These are phyloP conservation scores for Electrophaes corylata DNA, from an alignment of 2,888 invertebrate genomes.

Conservation along the genomic window DNA sequence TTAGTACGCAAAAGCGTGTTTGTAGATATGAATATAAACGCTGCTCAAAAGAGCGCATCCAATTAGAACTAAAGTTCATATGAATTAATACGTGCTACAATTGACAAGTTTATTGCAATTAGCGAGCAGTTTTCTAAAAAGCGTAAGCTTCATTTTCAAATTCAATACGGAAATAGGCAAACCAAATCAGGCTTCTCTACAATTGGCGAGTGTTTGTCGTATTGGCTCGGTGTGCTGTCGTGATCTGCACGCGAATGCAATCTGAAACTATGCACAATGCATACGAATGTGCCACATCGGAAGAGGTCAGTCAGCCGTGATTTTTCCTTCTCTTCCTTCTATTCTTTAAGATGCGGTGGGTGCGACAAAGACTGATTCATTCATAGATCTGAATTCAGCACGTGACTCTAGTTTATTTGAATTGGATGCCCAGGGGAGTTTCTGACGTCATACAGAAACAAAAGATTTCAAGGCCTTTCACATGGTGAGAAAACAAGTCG, in stretches of 20 bases:
- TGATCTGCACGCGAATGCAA: slow-evolving; percentile 67
- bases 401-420: slow-evolving; percentile 40
- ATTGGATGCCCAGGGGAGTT: slow-evolving; percentile 4
- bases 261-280: slow-evolving; percentile 65
- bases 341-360: slow-evolving; percentile 49
- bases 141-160: slow-evolving; percentile 30
- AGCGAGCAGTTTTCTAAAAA: not conserved
- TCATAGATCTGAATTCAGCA: slow-evolving; percentile 40
- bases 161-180: slow-evolving; percentile 53
- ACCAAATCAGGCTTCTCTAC: slow-evolving; percentile 64
- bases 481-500: not conserved
- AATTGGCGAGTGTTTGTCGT: slow-evolving; percentile 74
- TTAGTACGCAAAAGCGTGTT: not conserved
- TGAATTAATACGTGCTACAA: not conserved
- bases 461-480: not conserved
- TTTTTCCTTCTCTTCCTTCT: slow-evolving; percentile 58
- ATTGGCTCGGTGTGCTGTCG: slow-evolving; percentile 59
- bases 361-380: slow-evolving; percentile 64
- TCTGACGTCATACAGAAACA: not conserved
- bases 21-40: not conserved
- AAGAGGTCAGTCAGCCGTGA: slow-evolving; percentile 58
- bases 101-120: not conserved
- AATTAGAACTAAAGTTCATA: not conserved
- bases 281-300: slow-evolving; percentile 66
- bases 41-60: not conserved